phyloP scores from a whole-genome alignment of 1,140 invertebrate species.

The Hypothenemus hampei region DNA sequence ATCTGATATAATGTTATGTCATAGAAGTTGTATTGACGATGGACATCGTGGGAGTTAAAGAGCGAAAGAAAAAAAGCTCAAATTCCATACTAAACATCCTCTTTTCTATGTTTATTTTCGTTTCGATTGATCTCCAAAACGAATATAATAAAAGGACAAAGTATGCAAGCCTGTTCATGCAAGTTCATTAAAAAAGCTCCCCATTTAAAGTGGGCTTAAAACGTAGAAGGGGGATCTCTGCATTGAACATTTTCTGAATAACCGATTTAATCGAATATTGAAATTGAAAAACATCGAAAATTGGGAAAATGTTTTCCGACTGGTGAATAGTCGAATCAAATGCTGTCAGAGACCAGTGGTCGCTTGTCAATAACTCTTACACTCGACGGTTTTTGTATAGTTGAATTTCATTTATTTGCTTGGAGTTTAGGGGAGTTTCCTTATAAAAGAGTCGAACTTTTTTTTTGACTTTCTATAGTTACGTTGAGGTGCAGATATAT shows the following conservation, averaged over 20 bases:
- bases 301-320: constrained; percentile 25
- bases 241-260: constrained; percentile 28
- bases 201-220: no score
- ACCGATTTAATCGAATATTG: constrained; percentile 33
- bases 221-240: constrained; percentile 7
- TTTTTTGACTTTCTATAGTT: no score
- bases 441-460: neutral
- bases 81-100: neutral
- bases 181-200: no score
- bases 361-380: constrained; percentile 28
- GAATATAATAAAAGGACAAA: no score
- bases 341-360: constrained; percentile 31
- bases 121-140: neutral
- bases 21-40: neutral
- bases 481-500: no score
- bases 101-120: neutral
- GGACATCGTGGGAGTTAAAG: constrained; percentile 16
- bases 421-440: neutral
- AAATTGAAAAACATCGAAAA: constrained; percentile 34
- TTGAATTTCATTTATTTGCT: constrained; percentile 1
- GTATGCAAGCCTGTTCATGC: no score
- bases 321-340: constrained; percentile 14
- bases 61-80: neutral
- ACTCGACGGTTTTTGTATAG: constrained; percentile 13
- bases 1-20: constrained; percentile 24